Conservation (phyloP, 2,888 invertebrate species). For the Hanleya hanleyi region DNA sequence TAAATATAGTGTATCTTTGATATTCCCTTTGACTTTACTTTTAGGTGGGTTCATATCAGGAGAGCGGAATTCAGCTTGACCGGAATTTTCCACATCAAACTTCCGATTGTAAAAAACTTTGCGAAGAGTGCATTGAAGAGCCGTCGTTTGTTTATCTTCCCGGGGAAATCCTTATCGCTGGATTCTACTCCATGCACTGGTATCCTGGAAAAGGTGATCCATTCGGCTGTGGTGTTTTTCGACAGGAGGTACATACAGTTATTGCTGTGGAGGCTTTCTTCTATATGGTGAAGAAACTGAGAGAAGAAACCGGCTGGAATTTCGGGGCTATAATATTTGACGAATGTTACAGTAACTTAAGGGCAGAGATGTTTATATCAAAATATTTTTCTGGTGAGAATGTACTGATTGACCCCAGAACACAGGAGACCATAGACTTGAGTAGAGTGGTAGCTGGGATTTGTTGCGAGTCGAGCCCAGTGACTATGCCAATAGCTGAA, state of each 20-base stretch:
- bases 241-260: background rate
- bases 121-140: background rate
- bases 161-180: background rate
- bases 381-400: background rate
- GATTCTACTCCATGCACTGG: conserved; percentile 1
- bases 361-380: background rate
- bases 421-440: background rate
- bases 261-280: background rate
- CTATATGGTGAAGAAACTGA: background rate
- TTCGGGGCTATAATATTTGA: background rate
- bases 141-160: background rate
- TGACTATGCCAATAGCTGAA: background rate
- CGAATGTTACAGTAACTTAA: background rate
- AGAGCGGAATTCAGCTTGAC: background rate
- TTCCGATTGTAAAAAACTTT: background rate
- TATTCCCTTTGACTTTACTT: too few relatives aligned
- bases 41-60: background rate
- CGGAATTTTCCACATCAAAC: background rate
- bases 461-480: background rate
- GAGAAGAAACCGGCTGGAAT: background rate
- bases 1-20: too few relatives aligned
- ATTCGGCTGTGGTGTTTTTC: background rate
- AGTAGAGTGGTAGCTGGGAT: background rate
- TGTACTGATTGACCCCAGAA: background rate
- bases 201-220: background rate